Evolutionary conservation across 2,888 invertebrate genomes (phyloP).

Genomic region (Parnassius mnemosyne): DNA sequence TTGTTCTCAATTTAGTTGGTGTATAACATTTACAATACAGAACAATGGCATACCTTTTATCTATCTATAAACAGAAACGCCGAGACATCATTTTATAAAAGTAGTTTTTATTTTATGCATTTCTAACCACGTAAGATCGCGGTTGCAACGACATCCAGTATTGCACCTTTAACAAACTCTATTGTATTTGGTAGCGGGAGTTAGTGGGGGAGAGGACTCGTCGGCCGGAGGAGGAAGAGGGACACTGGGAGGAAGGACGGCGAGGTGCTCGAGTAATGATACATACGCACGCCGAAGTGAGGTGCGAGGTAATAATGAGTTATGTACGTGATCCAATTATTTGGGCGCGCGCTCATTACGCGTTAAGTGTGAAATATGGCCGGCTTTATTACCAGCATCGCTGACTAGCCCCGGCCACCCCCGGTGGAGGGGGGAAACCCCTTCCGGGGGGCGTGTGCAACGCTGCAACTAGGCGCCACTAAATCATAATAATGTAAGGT

Average conservation of each 20-base stretch:
- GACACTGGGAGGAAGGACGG: conserved; percentile 27
- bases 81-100: too few species aligned
- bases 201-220: background rate
- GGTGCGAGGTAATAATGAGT: conserved; percentile 81
- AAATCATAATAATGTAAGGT: conserved; percentile 77
- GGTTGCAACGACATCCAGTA: conserved; percentile 9
- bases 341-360: conserved; percentile 81
- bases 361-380: conserved; percentile 81
- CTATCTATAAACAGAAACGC: too few species aligned
- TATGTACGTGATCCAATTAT: conserved; percentile 82
- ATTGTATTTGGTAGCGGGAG: conserved; percentile 38
- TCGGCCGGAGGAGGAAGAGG: conserved; percentile 23
- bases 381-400: conserved; percentile 75
- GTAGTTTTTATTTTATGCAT: background rate
- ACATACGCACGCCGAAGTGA: conserved; percentile 71
- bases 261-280: conserved; percentile 60
- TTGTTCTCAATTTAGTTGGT: too few species aligned
- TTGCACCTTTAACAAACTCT: conserved; percentile 46
- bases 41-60: too few species aligned
- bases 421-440: conserved; percentile 22
- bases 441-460: conserved; percentile 44
- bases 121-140: background rate
- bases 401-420: conserved; percentile 49
- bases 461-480: conserved; percentile 62
- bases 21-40: too few species aligned